Evolutionary conservation across 2,888 invertebrate species (phyloP).

Genomic region (Dicranocentrus wangi): DNA sequence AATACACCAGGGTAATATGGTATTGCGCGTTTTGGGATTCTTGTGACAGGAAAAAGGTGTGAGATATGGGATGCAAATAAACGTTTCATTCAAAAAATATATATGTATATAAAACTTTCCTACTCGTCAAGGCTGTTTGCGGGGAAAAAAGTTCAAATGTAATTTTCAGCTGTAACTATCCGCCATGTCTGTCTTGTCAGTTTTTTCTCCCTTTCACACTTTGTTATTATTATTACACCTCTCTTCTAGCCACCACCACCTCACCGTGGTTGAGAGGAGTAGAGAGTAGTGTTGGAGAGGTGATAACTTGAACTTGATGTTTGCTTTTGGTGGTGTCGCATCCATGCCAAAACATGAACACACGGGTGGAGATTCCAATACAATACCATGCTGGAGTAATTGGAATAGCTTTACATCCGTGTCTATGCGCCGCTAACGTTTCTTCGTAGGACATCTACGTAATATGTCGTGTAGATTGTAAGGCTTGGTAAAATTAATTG

Average conservation of each 20-base stretch:
- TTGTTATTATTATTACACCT: slow-evolving; percentile 35
- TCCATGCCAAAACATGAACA: slow-evolving; percentile 34
- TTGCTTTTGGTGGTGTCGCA: slow-evolving; percentile 8
- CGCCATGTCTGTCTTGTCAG: slow-evolving; percentile 15
- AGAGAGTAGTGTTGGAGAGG: background rate
- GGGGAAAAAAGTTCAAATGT: slow-evolving; percentile 2
- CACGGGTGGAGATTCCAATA: slow-evolving; percentile 23
- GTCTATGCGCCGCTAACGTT: too few species aligned
- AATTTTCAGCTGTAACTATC: slow-evolving; percentile 8
- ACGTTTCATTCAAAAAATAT: background rate
- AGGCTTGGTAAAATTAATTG: too few species aligned
- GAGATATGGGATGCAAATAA: slow-evolving; percentile 6
- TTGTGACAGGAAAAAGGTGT: slow-evolving; percentile 24
- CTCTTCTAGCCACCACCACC: too few species aligned
- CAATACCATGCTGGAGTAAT: too few species aligned
- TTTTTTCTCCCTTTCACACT: slow-evolving; percentile 14
- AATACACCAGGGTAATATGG: too few species aligned
- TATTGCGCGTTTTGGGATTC: too few species aligned
- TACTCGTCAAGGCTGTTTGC: background rate
- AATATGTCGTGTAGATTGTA: too few species aligned
- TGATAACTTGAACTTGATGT: background rate
- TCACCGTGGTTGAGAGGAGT: slow-evolving; percentile 13
- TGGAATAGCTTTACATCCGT: too few species aligned
- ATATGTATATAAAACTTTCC: too few species aligned
- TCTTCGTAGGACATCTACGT: too few species aligned